phyloP scores from a whole-genome alignment of 2,888 invertebrate genomes.

The Ditula angustiorana region DNA sequence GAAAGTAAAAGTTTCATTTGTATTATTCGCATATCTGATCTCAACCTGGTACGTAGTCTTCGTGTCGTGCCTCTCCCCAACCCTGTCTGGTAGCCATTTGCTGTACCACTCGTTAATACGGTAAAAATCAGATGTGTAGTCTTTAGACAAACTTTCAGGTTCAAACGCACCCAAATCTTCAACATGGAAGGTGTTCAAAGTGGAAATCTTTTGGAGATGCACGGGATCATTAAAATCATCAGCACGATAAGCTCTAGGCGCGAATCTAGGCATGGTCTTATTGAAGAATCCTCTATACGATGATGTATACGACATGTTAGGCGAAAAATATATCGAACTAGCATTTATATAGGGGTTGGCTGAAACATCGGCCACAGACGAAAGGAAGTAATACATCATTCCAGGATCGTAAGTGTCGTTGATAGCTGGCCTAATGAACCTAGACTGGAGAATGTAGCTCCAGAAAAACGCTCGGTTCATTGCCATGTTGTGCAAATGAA shows the following conservation, averaged over 20 bases:
- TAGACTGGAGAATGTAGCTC: slow-evolving; percentile 96
- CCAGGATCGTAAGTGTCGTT: slow-evolving; percentile 98
- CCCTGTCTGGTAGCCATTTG: slow-evolving; percentile 95
- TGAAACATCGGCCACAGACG: slow-evolving; percentile 97
- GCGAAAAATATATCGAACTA: slow-evolving; percentile 96
- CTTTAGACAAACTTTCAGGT: slow-evolving; percentile 91
- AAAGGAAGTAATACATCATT: slow-evolving; percentile 98
- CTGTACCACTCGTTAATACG: slow-evolving; percentile 97
- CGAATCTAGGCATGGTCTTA: slow-evolving; percentile 97
- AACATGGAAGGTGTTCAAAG: slow-evolving; percentile 95
- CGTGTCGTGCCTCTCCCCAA: slow-evolving; percentile 93
- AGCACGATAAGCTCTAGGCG: slow-evolving; percentile 95
- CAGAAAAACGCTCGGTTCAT: slow-evolving; percentile 97
- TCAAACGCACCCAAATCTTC: slow-evolving; percentile 95
- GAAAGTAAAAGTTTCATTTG: slow-evolving; percentile 98
- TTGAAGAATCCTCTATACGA: slow-evolving; percentile 98
- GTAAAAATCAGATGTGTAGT: slow-evolving; percentile 96
- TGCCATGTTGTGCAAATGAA: slow-evolving; percentile 99
- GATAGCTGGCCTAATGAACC: slow-evolving; percentile 95
- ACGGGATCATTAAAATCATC: slow-evolving; percentile 99
- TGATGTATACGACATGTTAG: slow-evolving; percentile 97
- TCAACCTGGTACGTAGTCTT: slow-evolving; percentile 97
- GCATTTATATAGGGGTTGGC: slow-evolving; percentile 96
- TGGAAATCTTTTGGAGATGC: slow-evolving; percentile 96
- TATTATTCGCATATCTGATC: slow-evolving; percentile 96